Base-by-base conservation (phyloP, 2,888 invertebrate species). In the Papilio elwesi region DNA sequence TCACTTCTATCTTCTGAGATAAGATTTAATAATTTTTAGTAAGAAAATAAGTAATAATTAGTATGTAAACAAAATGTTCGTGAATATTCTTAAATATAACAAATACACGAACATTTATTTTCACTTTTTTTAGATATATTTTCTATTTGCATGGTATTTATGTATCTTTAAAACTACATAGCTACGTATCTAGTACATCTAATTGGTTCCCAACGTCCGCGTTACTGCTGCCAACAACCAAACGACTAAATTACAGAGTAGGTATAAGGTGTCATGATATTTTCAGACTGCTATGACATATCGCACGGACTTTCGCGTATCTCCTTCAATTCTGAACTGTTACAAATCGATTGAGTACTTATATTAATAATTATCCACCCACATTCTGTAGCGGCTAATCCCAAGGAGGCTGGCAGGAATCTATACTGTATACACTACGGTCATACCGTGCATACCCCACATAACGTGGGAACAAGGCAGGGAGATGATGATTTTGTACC, bases 281-380 rank as follows among this genome's bases (percentile, higher is more conserved):
- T 64, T 64, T 64, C 13, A 26, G 11, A 64, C 49, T 49, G 48
- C 15, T 13, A 13, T 64, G 64, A 64, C 64, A 64, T 64, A 64
- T 16, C 26, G 48, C 26, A 26, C 7, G 64, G 1, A 64, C 13
- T 26, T 49, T 8, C 0, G 3, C 13, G 38, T 7, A n/a, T 3
- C 57, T 57, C 13, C 8, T 13, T n/a, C 13, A 43, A n/a, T n/a
- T n/a, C n/a, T 13, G 51, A 12, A 51, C n/a, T 6, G 5, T 51
- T 51, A 4, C n/a, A 51, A 51, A 51, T n/a, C 9, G 43, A 51
- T 13, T 13, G 5, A 12, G 12, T 5, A 51, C 51, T 51, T 51
- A 26, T 26, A 4, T 26, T 26, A 26, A 26, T 26, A 26, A 26
- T 26, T 26, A 26, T 26, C 26, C 4, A 26, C 26, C 26, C 26